Base-by-base conservation (phyloP, 1,140 invertebrate genomes). In the Sycobia sp. region DNA sequence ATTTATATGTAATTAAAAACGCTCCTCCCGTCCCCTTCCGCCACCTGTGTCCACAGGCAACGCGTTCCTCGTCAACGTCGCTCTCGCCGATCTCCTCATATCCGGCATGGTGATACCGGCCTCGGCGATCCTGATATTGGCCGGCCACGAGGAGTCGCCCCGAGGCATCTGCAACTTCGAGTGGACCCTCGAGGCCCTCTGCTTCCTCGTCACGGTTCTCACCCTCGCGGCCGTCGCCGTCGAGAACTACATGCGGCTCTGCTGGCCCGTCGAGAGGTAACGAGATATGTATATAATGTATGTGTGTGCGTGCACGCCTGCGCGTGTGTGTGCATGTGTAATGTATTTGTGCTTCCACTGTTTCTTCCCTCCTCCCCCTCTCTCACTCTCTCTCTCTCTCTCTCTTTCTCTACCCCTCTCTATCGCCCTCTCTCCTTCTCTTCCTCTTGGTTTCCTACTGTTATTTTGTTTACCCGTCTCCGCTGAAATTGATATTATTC, bases 1-100 rank as follows among this genome's bases (percentile, higher is more conserved):
- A n/a, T n/a, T n/a, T n/a, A n/a, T n/a, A n/a, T n/a, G n/a, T n/a
- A n/a, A n/a, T n/a, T n/a, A n/a, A n/a, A n/a, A n/a, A n/a, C n/a
- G n/a, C n/a, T n/a, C n/a, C n/a, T n/a, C n/a, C n/a, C n/a, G n/a
- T n/a, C n/a, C n/a, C n/a, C n/a, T n/a, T n/a, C n/a, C n/a, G n/a
- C n/a, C n/a, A n/a, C n/a, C n/a, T n/a, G 22, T 39, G 70, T 69
- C 82, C 81, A 8, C 79, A 91, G 91, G 91, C n/a, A 91, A 92
- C 69, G 85, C 89, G 13, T 91, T 89, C 73, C 76, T 92, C 47
- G 90, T 90, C n/a, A 92, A 90, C 75, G 83, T 91, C 4, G 90
- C 90, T 1, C 67, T 93, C 44, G 86, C 90, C 0, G 91, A 93
- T 68, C 73, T 93, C 41, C 71, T 92, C 16, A 85, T 93, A 14